A percentile compares a stretch with the other conserved stretches of the same genome.
phyloP scores from a whole-genome alignment of 2,113 vertebrate genomes.

The Motacilla alba region DNA sequence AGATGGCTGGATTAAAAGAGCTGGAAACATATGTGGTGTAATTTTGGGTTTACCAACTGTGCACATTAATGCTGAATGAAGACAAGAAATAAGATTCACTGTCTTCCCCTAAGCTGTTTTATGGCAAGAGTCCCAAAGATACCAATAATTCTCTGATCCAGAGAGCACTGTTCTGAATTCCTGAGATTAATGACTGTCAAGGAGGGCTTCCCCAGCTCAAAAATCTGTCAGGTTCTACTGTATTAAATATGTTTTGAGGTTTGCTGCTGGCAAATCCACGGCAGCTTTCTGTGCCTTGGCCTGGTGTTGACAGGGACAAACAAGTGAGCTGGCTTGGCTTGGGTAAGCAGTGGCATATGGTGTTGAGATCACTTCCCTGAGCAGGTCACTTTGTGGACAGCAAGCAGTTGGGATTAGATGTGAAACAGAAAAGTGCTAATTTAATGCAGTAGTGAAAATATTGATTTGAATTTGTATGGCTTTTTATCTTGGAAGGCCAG shows the following conservation, averaged over 20 bases:
- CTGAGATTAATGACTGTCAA: neutral
- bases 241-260: neutral
- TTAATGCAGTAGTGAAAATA: conserved; percentile 34
- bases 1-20: neutral
- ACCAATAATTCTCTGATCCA: neutral
- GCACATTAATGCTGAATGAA: neutral
- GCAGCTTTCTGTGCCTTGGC: neutral
- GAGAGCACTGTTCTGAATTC: neutral
- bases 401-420: conserved; percentile 39
- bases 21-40: neutral
- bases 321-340: neutral
- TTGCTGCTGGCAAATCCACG: neutral
- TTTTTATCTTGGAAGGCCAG: conserved; percentile 10
- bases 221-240: neutral
- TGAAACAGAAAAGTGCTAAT: conserved; percentile 39
- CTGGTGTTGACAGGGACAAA: neutral
- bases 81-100: neutral
- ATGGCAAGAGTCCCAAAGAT: neutral
- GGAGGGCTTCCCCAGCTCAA: neutral
- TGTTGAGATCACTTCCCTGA: neutral
- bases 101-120: neutral
- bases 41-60: neutral
- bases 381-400: neutral
- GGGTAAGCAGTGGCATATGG: conserved; percentile 27
- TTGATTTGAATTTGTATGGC: conserved; percentile 41